Evolutionary conservation across 2,113 vertebrate species (phyloP).

Genomic region (Vombatus ursinus): DNA sequence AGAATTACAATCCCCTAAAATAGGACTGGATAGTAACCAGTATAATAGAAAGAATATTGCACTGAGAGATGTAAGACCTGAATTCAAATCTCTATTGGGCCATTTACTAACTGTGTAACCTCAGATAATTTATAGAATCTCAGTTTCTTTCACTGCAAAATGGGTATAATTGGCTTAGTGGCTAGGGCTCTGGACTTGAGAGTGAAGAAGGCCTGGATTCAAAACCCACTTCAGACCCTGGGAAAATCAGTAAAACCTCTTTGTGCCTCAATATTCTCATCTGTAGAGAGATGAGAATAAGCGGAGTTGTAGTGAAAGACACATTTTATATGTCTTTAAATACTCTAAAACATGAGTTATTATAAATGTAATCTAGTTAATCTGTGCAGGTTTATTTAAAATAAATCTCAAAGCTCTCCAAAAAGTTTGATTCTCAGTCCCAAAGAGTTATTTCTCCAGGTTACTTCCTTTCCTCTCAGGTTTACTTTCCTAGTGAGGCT

Average conservation of each 20-base stretch:
- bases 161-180: background rate
- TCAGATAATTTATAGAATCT: background rate
- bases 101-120: background rate
- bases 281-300: too few relatives aligned
- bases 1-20: background rate
- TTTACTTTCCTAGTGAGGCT: background rate
- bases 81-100: background rate
- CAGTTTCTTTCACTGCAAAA: background rate
- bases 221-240: background rate
- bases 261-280: background rate
- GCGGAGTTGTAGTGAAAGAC: background rate
- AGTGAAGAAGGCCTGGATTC: background rate
- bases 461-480: slow-evolving; percentile 10
- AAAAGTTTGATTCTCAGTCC: background rate
- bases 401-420: background rate
- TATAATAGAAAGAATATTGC: accelerated
- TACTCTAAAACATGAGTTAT: background rate
- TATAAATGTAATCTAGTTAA: background rate
- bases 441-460: background rate
- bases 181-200: background rate
- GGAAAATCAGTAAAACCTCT: background rate
- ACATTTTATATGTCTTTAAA: background rate
- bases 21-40: background rate
- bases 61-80: background rate
- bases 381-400: background rate